Evolutionary conservation across 2,888 invertebrate genomes (phyloP).

Genomic region (Eledona agricola): DNA sequence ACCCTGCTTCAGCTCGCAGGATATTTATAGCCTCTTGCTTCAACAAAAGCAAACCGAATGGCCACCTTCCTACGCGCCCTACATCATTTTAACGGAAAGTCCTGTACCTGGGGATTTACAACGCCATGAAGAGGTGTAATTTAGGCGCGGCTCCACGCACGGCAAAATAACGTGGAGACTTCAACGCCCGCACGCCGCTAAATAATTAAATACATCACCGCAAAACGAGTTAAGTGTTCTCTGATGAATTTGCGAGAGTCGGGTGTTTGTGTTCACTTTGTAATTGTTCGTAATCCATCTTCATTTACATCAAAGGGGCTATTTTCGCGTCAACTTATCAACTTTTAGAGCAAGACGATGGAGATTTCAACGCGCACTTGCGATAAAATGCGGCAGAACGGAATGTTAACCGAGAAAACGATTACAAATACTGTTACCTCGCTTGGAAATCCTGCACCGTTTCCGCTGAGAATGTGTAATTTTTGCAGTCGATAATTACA

Average conservation of each 20-base stretch:
- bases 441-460: conserved; percentile 14
- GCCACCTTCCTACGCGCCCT: conserved; percentile 37
- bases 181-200: conserved; percentile 14
- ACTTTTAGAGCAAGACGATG: too few species aligned
- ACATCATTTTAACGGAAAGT: conserved; percentile 38
- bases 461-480: conserved; percentile 6
- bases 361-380: too few species aligned
- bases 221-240: conserved; percentile 43
- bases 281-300: conserved; percentile 31
- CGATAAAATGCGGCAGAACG: conserved; percentile 23
- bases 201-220: conserved; percentile 24
- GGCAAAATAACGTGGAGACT: conserved; percentile 28
- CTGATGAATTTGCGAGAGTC: conserved; percentile 41
- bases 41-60: conserved; percentile 27
- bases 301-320: conserved; percentile 28
- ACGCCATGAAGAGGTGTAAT: conserved; percentile 28
- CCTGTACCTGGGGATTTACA: conserved; percentile 36
- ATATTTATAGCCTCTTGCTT: conserved; percentile 28
- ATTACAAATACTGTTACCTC: conserved; percentile 25
- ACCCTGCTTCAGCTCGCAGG: neutral
- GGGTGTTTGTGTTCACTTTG: conserved; percentile 35
- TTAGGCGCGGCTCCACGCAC: conserved; percentile 33
- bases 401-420: conserved; percentile 23
- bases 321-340: too few species aligned
- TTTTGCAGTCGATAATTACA: conserved; percentile 10